Base-by-base conservation (phyloP, 2,888 invertebrate genomes). In the Ectobius pallidus region DNA sequence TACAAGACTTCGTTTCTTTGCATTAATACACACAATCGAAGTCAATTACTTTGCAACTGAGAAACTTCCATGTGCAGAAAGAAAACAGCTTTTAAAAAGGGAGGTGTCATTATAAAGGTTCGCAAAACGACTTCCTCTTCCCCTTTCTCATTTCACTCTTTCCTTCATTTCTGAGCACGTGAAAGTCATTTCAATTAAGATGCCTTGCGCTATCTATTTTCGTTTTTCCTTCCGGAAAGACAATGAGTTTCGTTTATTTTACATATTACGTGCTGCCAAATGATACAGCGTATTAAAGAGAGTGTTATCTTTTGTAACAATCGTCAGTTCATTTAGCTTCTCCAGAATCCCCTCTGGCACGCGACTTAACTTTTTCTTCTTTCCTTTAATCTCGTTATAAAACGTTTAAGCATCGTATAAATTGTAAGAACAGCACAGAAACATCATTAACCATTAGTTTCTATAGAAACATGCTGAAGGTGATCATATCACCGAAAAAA, bases 201-300 rank as follows among this genome's bases (percentile, higher is more conserved):
- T 25, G 52, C 25, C 25, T 52, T n/a, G n/a, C n/a, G 16, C 52
- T 22, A 25, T 22, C 52, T 52, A 25, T 52, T 52, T 52, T 4
- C 52, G 18, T 25, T 46, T 52, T 52, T 52, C 52, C 52, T 52
- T 52, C 52, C 52, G 22, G 25, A 52, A 22, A 52, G 52, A 25
- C 52, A 52, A 25, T 52, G 52, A 52, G 25, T 25, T 52, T 52
- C 22, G 52, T 25, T 52, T 25, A 52, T 25, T 52, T 52, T 52
- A 52, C 52, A 52, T 52, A 52, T 52, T 52, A 52, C 52, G 25
- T 52, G 52, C 52, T 52, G 52, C 22, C 52, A 52, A 52, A 52
- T 52, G 52, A 52, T 52, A 20, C 52, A 52, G 11, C 9, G 1
- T 25, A 18, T 52, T 52, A 52, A 52, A 25, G 9, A 22, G 9